Conservation (phyloP, 2,113 vertebrate genomes). For the Mystacornis crossleyi region DNA sequence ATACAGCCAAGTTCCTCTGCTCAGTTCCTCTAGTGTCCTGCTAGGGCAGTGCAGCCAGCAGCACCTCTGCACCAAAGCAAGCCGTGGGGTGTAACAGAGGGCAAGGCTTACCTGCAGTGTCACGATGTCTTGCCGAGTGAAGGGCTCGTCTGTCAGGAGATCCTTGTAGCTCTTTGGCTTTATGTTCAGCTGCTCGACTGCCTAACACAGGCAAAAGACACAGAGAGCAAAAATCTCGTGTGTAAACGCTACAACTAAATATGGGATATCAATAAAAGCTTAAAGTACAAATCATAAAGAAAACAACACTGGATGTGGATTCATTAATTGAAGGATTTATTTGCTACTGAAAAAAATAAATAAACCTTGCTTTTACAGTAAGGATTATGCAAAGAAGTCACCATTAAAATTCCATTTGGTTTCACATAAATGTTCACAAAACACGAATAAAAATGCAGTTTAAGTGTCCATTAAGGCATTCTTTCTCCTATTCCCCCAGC, state of each 20-base stretch:
- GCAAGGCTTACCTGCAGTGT: conserved; percentile 83
- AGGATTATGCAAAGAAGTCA: background rate
- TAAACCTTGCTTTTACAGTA: background rate
- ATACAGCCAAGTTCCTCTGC: background rate
- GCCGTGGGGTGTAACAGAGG: background rate
- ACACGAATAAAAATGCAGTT: background rate
- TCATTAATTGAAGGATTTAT: background rate
- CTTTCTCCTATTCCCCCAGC: background rate
- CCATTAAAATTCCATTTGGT: background rate
- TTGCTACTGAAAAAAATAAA: background rate
- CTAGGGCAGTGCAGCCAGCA: background rate
- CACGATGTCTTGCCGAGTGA: conserved; percentile 90
- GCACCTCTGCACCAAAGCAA: background rate
- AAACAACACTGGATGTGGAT: background rate
- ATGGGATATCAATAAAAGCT: background rate
- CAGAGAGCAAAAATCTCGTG: background rate
- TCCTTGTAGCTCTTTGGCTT: conserved; percentile 94
- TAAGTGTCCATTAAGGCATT: background rate
- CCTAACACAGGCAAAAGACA: conserved; percentile 60
- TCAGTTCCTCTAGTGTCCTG: background rate
- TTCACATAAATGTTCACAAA: background rate
- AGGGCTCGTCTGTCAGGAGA: conserved; percentile 90
- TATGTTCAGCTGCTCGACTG: conserved; percentile 94
- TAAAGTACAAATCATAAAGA: background rate
- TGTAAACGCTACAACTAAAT: background rate